Percentiles rank a stretch among this genome's conserved stretches.
Conservation (phyloP, 2,113 vertebrate genomes). For the Ceyx melanurus region DNA sequence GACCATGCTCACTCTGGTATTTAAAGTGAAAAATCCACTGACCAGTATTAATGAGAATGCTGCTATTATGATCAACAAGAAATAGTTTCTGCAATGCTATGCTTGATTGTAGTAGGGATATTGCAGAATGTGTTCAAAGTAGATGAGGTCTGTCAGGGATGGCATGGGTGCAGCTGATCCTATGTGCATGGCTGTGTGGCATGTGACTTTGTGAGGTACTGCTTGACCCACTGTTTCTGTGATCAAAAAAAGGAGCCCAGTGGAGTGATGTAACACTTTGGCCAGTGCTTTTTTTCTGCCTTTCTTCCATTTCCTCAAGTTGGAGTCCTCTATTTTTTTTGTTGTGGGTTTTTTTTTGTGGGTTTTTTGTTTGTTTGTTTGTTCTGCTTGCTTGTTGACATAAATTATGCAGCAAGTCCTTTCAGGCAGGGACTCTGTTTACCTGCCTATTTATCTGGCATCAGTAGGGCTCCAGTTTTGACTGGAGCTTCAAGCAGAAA, state of each 20-base stretch:
- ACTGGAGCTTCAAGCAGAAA: not conserved
- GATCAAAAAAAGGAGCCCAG: rapidly evolving
- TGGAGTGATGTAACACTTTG: not conserved
- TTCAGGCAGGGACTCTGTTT: not conserved
- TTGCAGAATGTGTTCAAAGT: not conserved
- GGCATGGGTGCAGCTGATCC: not conserved
- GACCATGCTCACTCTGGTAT: not conserved
- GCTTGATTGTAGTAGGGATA: not conserved
- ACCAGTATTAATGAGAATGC: not conserved
- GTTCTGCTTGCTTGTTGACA: not conserved
- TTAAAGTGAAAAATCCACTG: not conserved
- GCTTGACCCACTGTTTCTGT: not conserved
- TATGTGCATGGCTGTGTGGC: not conserved
- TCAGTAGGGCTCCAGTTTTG: not conserved
- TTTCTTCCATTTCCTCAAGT: not conserved
- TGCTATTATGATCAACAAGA: not conserved
- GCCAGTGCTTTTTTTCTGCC: not conserved
- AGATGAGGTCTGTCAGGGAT: not conserved
- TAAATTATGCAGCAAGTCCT: not conserved
- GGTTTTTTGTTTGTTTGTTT: not conserved
- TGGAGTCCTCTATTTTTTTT: not conserved
- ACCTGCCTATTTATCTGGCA: constrained; percentile 29
- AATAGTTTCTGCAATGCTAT: not conserved
- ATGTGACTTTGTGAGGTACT: not conserved
- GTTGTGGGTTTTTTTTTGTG: no score